Evolutionary conservation across 1,140 invertebrate genomes (phyloP).

Genomic region (Luehdorfia chinensis): DNA sequence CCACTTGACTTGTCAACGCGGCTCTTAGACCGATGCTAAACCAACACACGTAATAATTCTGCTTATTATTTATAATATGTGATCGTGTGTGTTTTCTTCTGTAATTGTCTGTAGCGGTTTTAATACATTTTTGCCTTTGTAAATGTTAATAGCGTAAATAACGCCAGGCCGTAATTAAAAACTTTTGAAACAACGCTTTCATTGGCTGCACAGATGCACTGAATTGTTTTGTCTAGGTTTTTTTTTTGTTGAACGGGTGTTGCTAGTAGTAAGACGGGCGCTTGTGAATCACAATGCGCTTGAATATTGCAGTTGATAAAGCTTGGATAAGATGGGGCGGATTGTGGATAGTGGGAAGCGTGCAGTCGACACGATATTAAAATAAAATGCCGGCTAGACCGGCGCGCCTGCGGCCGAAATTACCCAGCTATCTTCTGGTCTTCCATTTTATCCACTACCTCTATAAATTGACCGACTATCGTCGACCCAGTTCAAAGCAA

Average conservation of each 20-base stretch:
- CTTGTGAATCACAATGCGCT: conserved; percentile 58
- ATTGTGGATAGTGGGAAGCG: conserved; percentile 47
- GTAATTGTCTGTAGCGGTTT: conserved; percentile 8
- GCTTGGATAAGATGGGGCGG: conserved; percentile 32
- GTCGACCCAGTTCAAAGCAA: conserved; percentile 22
- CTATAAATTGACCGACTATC: conserved; percentile 38
- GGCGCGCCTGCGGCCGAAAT: conserved; percentile 31
- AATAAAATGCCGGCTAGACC: conserved; percentile 47
- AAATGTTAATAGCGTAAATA: conserved; percentile 15
- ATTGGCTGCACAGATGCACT: conserved; percentile 21
- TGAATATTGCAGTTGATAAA: conserved; percentile 49
- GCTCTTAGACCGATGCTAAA: conserved; percentile 28
- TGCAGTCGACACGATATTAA: conserved; percentile 60
- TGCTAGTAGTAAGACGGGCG: conserved; percentile 51
- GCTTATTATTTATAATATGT: too few relatives aligned
- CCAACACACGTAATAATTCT: conserved; percentile 37
- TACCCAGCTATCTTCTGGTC: conserved; percentile 39
- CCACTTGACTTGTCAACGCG: conserved; percentile 53
- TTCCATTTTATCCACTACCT: conserved; percentile 33
- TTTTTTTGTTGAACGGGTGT: conserved; percentile 49
- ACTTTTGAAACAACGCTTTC: conserved; percentile 23
- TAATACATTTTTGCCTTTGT: conserved; percentile 8
- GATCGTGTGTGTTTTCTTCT: conserved; percentile 25
- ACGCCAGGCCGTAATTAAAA: conserved; percentile 9
- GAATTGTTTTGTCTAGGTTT: conserved; percentile 40